A percentile compares a stretch with the other conserved stretches of the same genome.
phyloP scores from a whole-genome alignment of 2,888 invertebrate species.

The Leptopilina syphax region DNA sequence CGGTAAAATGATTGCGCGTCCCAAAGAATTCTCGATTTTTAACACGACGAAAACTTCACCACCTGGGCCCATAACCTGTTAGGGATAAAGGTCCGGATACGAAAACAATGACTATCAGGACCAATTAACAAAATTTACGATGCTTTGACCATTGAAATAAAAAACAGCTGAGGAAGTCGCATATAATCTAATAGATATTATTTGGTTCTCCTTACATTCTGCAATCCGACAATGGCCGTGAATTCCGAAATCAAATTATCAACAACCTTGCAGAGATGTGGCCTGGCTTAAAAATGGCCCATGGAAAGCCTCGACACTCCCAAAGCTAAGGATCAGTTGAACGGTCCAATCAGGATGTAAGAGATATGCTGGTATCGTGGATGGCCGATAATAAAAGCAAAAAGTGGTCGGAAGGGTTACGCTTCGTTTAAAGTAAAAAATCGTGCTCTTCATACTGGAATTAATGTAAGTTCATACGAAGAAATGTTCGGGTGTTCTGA shows the following conservation, averaged over 20 bases:
- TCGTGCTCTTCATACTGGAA: conserved; percentile 1
- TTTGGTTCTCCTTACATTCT: conserved; percentile 63
- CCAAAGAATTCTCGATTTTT: neutral
- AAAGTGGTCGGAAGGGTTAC: conserved; percentile 13
- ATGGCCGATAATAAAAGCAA: neutral
- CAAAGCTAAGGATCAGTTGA: conserved; percentile 19
- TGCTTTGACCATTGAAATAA: too few relatives aligned
- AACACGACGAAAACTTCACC: neutral
- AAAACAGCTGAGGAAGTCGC: too few relatives aligned
- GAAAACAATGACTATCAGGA: too few relatives aligned
- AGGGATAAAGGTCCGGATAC: neutral
- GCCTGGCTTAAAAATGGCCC: conserved; percentile 62
- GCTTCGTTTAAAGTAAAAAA: conserved; percentile 17
- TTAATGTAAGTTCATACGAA: neutral
- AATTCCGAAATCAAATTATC: conserved; percentile 62
- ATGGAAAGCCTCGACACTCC: conserved; percentile 42
- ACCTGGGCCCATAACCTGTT: neutral
- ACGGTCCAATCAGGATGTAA: conserved; percentile 3
- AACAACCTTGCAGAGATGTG: conserved; percentile 56
- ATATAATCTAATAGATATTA: neutral
- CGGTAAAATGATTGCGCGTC: neutral
- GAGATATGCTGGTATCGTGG: neutral
- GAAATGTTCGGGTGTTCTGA: neutral
- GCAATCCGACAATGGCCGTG: conserved; percentile 66
- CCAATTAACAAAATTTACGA: too few relatives aligned